These are phyloP conservation scores for Baccha elongata DNA, from an alignment of 2,888 invertebrate species.

Conservation along the genomic window DNA sequence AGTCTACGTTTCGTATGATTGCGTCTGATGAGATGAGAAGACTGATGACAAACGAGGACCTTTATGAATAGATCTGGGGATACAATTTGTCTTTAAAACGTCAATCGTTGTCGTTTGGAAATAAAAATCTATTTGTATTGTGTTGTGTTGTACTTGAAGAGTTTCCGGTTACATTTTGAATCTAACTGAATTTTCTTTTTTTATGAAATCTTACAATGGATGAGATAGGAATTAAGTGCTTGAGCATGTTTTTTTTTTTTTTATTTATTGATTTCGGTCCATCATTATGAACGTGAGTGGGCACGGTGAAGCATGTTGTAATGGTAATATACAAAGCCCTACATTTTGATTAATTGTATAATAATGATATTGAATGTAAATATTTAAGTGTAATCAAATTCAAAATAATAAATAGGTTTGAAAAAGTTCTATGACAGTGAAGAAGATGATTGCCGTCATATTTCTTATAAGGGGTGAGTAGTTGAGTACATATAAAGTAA, in stretches of 20 bases:
- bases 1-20: constrained; percentile 3
- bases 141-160: not conserved
- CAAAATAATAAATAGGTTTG: no score
- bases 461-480: no score
- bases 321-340: no score
- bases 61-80: not conserved
- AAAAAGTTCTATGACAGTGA: no score
- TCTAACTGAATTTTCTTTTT: constrained; percentile 14
- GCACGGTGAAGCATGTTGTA: no score
- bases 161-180: constrained; percentile 16
- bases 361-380: no score
- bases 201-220: constrained; percentile 10
- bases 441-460: no score
- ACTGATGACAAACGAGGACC: not conserved
- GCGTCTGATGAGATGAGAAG: not conserved
- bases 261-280: constrained; percentile 18
- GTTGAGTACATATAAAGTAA: no score
- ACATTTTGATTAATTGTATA: no score
- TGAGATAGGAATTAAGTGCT: constrained; percentile 18
- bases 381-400: no score
- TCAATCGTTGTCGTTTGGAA: not conserved
- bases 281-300: no score
- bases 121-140: constrained; percentile 4
- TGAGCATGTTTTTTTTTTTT: not conserved
- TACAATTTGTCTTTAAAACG: constrained; percentile 2